Percentiles rank a stretch among this genome's conserved stretches.
These are phyloP conservation scores for Leptinotarsa rubiginosa DNA, from an alignment of 2,888 invertebrate species.

Conservation along the genomic window DNA sequence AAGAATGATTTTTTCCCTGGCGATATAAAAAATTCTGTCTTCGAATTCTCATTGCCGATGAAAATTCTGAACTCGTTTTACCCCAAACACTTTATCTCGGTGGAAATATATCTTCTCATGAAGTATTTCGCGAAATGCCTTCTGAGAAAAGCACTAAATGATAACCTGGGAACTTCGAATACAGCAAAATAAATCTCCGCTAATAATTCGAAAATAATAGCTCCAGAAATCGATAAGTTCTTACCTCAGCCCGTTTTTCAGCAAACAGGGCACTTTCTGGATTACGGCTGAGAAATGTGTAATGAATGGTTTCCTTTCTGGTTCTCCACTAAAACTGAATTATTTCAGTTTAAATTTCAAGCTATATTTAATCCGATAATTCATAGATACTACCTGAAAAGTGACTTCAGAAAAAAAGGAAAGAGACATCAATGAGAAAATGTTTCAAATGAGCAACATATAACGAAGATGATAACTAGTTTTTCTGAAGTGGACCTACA, in stretches of 20 bases:
- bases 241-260: slow-evolving; percentile 18
- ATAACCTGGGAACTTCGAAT: slow-evolving; percentile 23
- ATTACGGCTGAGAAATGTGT: slow-evolving; percentile 1
- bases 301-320: neutral
- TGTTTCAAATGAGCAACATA: too few species aligned
- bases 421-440: too few species aligned
- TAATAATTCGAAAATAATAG: slow-evolving; percentile 23
- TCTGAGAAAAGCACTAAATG: slow-evolving; percentile 6
- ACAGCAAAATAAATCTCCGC: slow-evolving; percentile 22
- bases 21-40: neutral
- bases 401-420: too few species aligned
- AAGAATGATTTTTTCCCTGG: neutral
- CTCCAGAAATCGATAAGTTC: slow-evolving; percentile 14
- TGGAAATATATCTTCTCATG: slow-evolving; percentile 8
- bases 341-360: too few species aligned
- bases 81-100: slow-evolving; percentile 4
- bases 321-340: neutral
- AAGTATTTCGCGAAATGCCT: neutral
- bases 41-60: neutral
- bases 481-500: too few species aligned
- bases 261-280: slow-evolving; percentile 9
- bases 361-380: too few species aligned
- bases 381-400: too few species aligned
- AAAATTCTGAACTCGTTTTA: neutral
- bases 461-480: too few species aligned